phyloP scores from a whole-genome alignment of 2,113 vertebrate genomes.

The Haemorhous mexicanus region DNA sequence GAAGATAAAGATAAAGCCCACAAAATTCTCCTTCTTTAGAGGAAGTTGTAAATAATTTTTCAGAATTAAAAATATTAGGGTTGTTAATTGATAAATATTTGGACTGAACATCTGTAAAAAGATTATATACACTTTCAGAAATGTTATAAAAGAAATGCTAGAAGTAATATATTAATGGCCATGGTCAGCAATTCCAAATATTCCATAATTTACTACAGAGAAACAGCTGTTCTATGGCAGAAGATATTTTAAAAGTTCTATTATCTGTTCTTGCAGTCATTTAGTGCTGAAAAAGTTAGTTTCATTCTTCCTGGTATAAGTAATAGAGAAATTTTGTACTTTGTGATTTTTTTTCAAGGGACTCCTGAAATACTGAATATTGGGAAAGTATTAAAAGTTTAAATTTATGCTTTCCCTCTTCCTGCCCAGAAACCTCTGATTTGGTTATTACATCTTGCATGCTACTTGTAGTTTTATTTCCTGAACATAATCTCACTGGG shows the following conservation, averaged over 20 bases:
- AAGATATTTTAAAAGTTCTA: background rate
- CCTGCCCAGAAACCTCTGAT: background rate
- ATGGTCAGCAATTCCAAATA: background rate
- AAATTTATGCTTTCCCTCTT: background rate
- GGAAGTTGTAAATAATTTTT: background rate
- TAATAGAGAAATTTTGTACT: background rate
- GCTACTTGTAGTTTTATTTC: background rate
- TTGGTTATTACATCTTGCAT: background rate
- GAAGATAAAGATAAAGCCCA: background rate
- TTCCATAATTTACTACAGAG: background rate
- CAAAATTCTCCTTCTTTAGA: background rate
- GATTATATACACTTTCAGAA: background rate
- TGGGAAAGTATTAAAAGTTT: background rate
- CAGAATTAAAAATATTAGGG: background rate
- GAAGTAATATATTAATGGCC: background rate
- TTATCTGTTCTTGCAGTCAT: background rate
- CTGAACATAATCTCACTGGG: background rate
- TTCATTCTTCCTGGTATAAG: background rate
- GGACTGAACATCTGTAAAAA: background rate
- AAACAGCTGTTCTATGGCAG: background rate
- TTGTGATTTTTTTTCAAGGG: background rate
- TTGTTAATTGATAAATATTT: background rate
- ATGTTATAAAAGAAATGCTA: background rate
- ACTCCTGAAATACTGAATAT: background rate
- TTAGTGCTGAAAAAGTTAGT: background rate